phyloP scores from a whole-genome alignment of 2,113 vertebrate genomes.

The Takifugu bimaculatus region DNA sequence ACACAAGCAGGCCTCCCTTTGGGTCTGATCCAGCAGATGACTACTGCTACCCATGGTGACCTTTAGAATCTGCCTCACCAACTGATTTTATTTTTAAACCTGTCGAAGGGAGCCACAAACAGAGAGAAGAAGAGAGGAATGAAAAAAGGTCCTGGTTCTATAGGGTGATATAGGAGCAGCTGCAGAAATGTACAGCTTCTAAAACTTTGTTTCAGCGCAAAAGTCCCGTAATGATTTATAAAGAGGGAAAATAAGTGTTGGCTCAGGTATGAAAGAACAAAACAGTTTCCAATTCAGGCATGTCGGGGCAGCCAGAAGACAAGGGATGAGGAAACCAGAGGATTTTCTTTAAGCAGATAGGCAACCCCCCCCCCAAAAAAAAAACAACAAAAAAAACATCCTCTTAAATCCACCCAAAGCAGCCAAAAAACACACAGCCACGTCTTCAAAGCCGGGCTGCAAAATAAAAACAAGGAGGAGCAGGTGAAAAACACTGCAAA shows the following conservation, averaged over 20 bases:
- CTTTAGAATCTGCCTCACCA: constrained; percentile 70
- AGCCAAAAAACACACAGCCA: constrained; percentile 41
- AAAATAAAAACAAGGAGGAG: constrained; percentile 70
- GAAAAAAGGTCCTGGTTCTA: constrained; percentile 2
- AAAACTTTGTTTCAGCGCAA: constrained; percentile 18
- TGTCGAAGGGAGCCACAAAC: constrained; percentile 14
- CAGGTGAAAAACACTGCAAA: constrained; percentile 67
- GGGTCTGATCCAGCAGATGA: constrained; percentile 57
- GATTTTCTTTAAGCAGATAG: constrained; percentile 33
- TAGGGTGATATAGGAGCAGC: background rate
- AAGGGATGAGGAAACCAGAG: constrained; percentile 37
- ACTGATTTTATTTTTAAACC: constrained; percentile 60
- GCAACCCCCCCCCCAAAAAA: constrained; percentile 5
- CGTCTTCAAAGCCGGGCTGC: constrained; percentile 62
- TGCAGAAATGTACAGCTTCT: constrained; percentile 10
- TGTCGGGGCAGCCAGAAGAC: constrained; percentile 22
- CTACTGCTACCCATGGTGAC: constrained; percentile 53
- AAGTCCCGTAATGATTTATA: background rate
- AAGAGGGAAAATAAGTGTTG: constrained; percentile 12
- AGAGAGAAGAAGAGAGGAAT: constrained; percentile 5
- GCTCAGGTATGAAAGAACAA: constrained; percentile 28
- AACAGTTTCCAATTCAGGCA: constrained; percentile 27
- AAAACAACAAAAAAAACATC: constrained; percentile 32
- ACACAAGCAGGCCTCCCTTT: constrained; percentile 33
- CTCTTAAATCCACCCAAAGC: constrained; percentile 51